Percentiles rank a stretch among this genome's conserved stretches.
Evolutionary conservation across 2,888 invertebrate species (phyloP).

Genomic region (Tetramorium bicarinatum): DNA sequence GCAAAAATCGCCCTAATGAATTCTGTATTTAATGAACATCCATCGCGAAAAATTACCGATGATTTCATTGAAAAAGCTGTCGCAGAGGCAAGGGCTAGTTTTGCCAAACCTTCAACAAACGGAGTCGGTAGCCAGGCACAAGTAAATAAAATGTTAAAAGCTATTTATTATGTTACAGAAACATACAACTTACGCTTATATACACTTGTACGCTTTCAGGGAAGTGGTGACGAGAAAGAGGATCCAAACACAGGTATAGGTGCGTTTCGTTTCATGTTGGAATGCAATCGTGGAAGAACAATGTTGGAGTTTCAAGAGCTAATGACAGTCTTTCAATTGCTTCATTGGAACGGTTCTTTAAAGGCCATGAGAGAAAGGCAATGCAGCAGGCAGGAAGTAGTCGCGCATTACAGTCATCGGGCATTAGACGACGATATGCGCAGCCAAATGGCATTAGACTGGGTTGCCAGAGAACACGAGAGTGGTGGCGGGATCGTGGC

Average conservation of each 20-base stretch:
- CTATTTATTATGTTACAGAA: not conserved
- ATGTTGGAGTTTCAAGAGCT: constrained; percentile 98
- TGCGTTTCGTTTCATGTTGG: constrained; percentile 90
- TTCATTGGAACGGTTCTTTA: constrained; percentile 98
- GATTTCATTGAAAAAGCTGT: constrained; percentile 98
- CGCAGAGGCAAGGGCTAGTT: constrained; percentile 94
- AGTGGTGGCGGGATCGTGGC: constrained; percentile 91
- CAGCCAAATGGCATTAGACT: constrained; percentile 98
- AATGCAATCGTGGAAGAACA: constrained; percentile 91
- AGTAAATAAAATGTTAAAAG: constrained; percentile 58
- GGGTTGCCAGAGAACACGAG: constrained; percentile 94
- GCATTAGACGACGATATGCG: constrained; percentile 98
- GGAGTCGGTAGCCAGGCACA: constrained; percentile 78
- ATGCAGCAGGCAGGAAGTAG: constrained; percentile 96
- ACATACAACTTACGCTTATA: not conserved
- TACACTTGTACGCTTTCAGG: constrained; percentile 83
- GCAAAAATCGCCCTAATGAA: constrained; percentile 99
- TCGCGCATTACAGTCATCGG: constrained; percentile 97
- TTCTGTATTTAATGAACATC: constrained; percentile 98
- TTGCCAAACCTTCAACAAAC: constrained; percentile 83
- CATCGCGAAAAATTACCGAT: constrained; percentile 96
- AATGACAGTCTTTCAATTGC: constrained; percentile 98
- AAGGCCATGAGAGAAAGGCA: constrained; percentile 98
- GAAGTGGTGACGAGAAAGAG: constrained; percentile 87
- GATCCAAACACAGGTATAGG: constrained; percentile 92